Evolutionary conservation across 2,797 vertebrate species (phyloP), one percentile per base, ranked within the genome.

Genomic region (Amniataba percoides): DNA sequence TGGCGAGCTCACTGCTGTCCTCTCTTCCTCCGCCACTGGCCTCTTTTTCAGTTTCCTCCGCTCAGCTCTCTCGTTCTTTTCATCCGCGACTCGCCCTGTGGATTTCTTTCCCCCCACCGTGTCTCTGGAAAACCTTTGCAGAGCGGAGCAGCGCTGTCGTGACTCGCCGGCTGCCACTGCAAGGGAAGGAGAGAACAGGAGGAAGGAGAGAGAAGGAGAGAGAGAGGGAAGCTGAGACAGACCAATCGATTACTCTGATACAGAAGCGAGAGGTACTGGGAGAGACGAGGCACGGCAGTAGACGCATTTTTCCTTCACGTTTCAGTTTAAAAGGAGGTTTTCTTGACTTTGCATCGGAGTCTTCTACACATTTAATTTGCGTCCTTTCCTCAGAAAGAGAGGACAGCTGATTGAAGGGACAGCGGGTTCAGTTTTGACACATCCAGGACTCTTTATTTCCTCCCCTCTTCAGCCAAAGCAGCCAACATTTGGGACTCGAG

Each of bases 121-220:
- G 76, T 83, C 81, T 45, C 18, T 42, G 75, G 76, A 55, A 85
- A 83, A 78, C 58, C 56, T 83, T 73, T 18, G 23, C 31, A 66
- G 56, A 56, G 74, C 71, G 39, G 74, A 68, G 80, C 77, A 42
- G 39, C 7, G 56, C 78, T 69, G 88, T 93, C 87, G 91, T 92
- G 90, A 93, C 93, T 91, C 18, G 77, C 82, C 49, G 60, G 66
- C 84, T 84, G 69, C 76, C 84, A 76, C 88, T 89, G 92, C 88
- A 83, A 88, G 75, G 36, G 78, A 86, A 89, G 63, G 84, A 81
- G 77, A 67, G 85, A 86, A 55, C 71, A 69, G 71, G 64, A 66
- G 73, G 74, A 77, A 69, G 70, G 51, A 55, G 69, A 75, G 81
- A 80, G 49, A 36, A 9, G 8, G 34, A 36, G 52, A 74, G 63